A percentile compares a stretch with the other conserved stretches of the same genome.
Conservation (phyloP, 2,888 invertebrate genomes). For the Trachelus troglodyta region DNA sequence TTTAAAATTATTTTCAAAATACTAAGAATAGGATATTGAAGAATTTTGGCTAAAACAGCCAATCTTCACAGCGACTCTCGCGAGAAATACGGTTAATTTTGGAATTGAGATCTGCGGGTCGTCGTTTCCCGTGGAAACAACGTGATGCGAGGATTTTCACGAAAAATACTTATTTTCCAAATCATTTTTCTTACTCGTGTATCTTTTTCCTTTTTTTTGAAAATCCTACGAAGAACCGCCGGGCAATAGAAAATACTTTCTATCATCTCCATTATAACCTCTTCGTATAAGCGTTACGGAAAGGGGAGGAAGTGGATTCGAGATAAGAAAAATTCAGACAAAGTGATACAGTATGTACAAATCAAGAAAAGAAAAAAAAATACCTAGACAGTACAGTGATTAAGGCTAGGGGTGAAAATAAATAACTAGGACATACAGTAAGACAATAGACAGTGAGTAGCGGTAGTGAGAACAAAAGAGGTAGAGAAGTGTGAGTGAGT, state of each 20-base stretch:
- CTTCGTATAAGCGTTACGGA: not conserved
- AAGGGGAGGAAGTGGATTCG: not conserved
- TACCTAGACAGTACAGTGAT: slow-evolving; percentile 12
- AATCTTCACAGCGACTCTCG: not conserved
- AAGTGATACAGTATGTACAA: not conserved
- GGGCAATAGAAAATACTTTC: not conserved
- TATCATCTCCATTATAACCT: not conserved
- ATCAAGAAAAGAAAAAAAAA: slow-evolving; percentile 2
- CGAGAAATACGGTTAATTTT: slow-evolving; percentile 8
- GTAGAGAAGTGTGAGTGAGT: slow-evolving; percentile 4
- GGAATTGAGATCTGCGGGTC: slow-evolving; percentile 20
- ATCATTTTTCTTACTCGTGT: not conserved
- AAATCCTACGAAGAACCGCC: not conserved
- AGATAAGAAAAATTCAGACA: not conserved
- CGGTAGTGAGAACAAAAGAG: slow-evolving; percentile 6
- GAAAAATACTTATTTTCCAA: not conserved
- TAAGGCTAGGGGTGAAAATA: slow-evolving; percentile 12
- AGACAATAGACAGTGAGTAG: not conserved
- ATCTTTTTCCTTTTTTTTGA: not conserved
- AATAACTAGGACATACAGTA: slow-evolving; percentile 2
- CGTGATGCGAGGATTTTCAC: not conserved
- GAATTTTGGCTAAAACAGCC: slow-evolving; percentile 8
- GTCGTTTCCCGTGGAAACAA: not conserved
- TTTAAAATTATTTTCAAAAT: slow-evolving; percentile 8
- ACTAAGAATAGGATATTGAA: slow-evolving; percentile 8